Conservation (phyloP, 2,113 vertebrate species). For the Cisticola juncidis region DNA sequence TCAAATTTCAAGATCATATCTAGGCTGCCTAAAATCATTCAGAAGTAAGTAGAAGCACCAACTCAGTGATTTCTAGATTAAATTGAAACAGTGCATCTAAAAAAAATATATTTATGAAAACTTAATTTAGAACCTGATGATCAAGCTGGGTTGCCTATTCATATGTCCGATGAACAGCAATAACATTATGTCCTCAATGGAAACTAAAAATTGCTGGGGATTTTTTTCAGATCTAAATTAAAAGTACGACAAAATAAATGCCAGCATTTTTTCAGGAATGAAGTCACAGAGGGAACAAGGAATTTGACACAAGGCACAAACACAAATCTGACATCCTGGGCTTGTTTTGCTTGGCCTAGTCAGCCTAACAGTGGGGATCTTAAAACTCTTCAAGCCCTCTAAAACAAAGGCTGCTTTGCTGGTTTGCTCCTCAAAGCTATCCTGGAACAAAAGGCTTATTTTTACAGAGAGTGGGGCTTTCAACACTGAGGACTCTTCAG, state of each 20-base stretch:
- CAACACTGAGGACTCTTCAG: background rate
- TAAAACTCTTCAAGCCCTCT: constrained; percentile 20
- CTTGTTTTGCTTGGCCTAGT: constrained; percentile 49
- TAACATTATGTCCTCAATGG: background rate
- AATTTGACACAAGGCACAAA: constrained; percentile 10
- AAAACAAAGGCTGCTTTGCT: constrained; percentile 39
- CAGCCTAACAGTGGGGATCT: constrained; percentile 27
- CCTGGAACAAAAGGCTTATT: constrained; percentile 43
- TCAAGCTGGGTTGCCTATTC: background rate
- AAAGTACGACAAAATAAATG: background rate
- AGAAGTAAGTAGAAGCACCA: background rate
- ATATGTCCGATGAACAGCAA: background rate
- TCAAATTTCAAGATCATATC: background rate
- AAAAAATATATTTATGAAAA: background rate
- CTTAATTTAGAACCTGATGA: background rate
- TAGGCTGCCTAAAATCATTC: background rate
- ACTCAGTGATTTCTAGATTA: background rate
- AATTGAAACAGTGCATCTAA: background rate
- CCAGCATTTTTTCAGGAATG: background rate
- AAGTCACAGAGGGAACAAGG: constrained; percentile 1
- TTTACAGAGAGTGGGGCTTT: constrained; percentile 11
- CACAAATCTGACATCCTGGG: constrained; percentile 31
- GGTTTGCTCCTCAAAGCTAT: constrained; percentile 39
- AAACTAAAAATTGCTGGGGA: background rate
- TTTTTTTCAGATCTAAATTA: background rate